phyloP scores from a whole-genome alignment of 1,140 invertebrate genomes.

The Cheumatopsyche charites region DNA sequence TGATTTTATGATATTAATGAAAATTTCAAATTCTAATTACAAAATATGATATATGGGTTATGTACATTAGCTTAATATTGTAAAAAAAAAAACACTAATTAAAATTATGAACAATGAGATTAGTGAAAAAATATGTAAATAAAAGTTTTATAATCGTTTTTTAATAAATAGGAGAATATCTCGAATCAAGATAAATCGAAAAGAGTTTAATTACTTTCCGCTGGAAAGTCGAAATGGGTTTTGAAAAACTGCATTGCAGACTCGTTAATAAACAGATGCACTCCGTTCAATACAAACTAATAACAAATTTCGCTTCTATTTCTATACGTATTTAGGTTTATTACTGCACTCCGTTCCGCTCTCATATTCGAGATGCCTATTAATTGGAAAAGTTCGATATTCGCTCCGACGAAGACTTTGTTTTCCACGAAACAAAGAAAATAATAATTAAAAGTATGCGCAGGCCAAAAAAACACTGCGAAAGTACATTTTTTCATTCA shows the following conservation, averaged over 20 bases:
- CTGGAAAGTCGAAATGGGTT: not conserved
- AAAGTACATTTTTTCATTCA: slow-evolving; percentile 20
- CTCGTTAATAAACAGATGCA: slow-evolving; percentile 39
- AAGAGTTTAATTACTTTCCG: slow-evolving; percentile 21
- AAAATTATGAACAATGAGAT: not conserved
- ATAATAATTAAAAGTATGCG: slow-evolving; percentile 37
- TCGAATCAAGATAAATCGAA: not conserved
- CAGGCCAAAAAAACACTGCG: slow-evolving; percentile 36
- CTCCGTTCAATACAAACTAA: slow-evolving; percentile 37
- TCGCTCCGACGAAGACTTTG: slow-evolving; percentile 39
- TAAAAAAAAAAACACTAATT: not conserved
- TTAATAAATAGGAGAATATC: too few relatives aligned
- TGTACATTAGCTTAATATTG: not conserved
- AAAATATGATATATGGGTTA: too few relatives aligned
- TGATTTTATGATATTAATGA: too few relatives aligned
- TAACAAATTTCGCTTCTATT: slow-evolving; percentile 29
- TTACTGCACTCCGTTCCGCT: too few relatives aligned
- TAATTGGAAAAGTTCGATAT: slow-evolving; percentile 47
- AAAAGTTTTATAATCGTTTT: too few relatives aligned
- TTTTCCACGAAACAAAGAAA: slow-evolving; percentile 35
- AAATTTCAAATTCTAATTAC: too few relatives aligned
- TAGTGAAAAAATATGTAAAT: too few relatives aligned
- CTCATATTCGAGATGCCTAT: slow-evolving; percentile 28
- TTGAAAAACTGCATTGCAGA: slow-evolving; percentile 34
- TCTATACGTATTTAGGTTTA: not conserved